Evolutionary conservation across 2,888 invertebrate species (phyloP).

Genomic region (Agrilus biguttatus): DNA sequence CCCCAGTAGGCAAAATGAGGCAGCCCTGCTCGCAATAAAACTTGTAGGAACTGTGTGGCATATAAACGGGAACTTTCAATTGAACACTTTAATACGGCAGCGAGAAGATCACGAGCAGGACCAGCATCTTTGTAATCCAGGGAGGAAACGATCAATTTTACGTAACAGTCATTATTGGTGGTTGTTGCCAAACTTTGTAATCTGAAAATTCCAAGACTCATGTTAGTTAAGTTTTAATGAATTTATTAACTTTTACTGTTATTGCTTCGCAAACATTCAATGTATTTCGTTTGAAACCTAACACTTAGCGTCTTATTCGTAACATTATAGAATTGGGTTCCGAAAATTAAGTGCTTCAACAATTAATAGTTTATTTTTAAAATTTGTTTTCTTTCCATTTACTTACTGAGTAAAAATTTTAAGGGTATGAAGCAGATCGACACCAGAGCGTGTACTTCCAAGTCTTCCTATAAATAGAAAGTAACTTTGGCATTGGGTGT

Average conservation of each 20-base stretch:
- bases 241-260: neutral
- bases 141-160: constrained; percentile 84
- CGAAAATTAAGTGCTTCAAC: too few relatives aligned
- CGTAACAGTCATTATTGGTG: constrained; percentile 81
- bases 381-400: neutral
- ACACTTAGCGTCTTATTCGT: too few relatives aligned
- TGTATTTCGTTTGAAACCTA: too few relatives aligned
- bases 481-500: constrained; percentile 86
- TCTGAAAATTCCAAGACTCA: constrained; percentile 32
- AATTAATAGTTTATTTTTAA: too few relatives aligned
- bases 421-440: constrained; percentile 56
- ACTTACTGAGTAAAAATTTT: constrained; percentile 61
- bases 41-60: constrained; percentile 80
- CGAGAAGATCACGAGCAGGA: constrained; percentile 49
- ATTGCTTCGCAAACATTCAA: too few relatives aligned
- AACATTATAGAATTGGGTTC: too few relatives aligned
- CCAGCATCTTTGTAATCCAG: constrained; percentile 75
- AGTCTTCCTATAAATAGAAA: constrained; percentile 86
- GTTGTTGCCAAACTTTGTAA: constrained; percentile 65
- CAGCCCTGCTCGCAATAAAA: constrained; percentile 64
- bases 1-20: constrained; percentile 75
- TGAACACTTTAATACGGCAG: constrained; percentile 38
- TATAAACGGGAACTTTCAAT: constrained; percentile 59
- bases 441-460: constrained; percentile 54
- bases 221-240: neutral